A percentile compares a stretch with the other conserved stretches of the same genome.
These are phyloP conservation scores for Otis tarda DNA, from an alignment of 2,113 vertebrate genomes.

Conservation along the genomic window DNA sequence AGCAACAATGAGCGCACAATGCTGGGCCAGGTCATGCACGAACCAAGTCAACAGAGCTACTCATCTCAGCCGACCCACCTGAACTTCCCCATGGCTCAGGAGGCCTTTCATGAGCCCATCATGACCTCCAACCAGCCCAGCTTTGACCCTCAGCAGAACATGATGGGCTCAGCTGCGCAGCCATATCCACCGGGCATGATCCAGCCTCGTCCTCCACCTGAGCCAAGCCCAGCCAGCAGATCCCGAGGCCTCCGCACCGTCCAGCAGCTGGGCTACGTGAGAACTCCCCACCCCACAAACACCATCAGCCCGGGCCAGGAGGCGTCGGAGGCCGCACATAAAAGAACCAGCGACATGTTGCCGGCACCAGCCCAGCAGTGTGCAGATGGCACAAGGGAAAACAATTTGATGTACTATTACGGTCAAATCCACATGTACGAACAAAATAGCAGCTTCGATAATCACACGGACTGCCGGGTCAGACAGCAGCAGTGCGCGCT, in stretches of 20 bases:
- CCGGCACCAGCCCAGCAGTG: conserved; percentile 61
- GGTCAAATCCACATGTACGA: conserved; percentile 93
- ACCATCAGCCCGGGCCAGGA: conserved; percentile 67
- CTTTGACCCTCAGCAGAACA: conserved; percentile 73
- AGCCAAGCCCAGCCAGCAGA: conserved; percentile 78
- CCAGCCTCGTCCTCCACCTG: conserved; percentile 86
- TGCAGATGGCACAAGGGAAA: conserved; percentile 52
- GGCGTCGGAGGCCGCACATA: conserved; percentile 80
- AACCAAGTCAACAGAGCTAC: conserved; percentile 75
- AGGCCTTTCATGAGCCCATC: conserved; percentile 70
- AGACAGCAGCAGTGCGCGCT: conserved; percentile 66
- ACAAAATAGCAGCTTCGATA: conserved; percentile 73
- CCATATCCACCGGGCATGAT: conserved; percentile 70
- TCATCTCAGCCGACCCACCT: conserved; percentile 74
- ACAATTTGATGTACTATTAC: conserved; percentile 81
- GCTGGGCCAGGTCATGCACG: conserved; percentile 65
- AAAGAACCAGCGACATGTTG: conserved; percentile 66
- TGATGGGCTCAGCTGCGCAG: conserved; percentile 33
- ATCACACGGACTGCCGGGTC: conserved; percentile 70
- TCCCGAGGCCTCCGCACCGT: conserved; percentile 71
- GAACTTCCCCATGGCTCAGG: conserved; percentile 64
- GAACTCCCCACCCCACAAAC: conserved; percentile 67
- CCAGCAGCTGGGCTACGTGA: conserved; percentile 80
- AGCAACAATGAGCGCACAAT: conserved; percentile 62
- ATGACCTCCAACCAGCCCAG: conserved; percentile 74